Conservation (phyloP, 2,113 vertebrate species). For the Calypte anna region DNA sequence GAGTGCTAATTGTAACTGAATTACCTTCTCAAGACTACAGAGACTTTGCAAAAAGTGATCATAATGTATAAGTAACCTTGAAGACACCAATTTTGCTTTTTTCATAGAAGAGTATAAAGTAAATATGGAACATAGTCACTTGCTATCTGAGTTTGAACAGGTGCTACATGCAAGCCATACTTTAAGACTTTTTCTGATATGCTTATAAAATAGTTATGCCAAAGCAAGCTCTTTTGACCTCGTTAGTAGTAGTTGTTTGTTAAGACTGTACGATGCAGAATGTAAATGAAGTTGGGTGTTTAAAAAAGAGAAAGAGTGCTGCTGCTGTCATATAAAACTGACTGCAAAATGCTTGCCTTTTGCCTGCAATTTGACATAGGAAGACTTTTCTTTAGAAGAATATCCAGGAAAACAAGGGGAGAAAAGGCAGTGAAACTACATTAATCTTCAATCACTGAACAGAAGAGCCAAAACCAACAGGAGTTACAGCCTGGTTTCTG, state of each 20-base stretch:
- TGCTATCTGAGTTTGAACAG: slow-evolving; percentile 76
- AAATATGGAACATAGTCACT: slow-evolving; percentile 65
- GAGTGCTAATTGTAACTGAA: background rate
- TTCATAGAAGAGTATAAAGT: slow-evolving; percentile 36
- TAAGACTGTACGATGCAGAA: background rate
- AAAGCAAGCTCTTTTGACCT: slow-evolving; percentile 47
- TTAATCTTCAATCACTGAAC: background rate
- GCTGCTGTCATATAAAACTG: background rate
- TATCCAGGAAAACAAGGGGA: background rate
- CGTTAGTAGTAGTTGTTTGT: background rate
- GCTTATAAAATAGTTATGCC: slow-evolving; percentile 9
- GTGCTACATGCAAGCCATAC: slow-evolving; percentile 56
- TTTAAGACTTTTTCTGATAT: slow-evolving; percentile 14
- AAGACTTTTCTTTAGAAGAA: background rate
- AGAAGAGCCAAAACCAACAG: background rate
- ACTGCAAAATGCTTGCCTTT: background rate
- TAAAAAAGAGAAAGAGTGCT: slow-evolving; percentile 6
- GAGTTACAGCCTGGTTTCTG: background rate
- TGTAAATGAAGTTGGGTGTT: slow-evolving; percentile 23
- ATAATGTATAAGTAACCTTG: background rate
- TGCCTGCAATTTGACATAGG: background rate
- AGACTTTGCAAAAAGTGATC: background rate
- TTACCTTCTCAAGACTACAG: background rate
- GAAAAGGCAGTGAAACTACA: background rate
- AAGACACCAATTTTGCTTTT: slow-evolving; percentile 6